Evolutionary conservation across 2,888 invertebrate genomes (phyloP), one percentile per base, ranked within the genome.

Genomic region (Cynaeus angustus): DNA sequence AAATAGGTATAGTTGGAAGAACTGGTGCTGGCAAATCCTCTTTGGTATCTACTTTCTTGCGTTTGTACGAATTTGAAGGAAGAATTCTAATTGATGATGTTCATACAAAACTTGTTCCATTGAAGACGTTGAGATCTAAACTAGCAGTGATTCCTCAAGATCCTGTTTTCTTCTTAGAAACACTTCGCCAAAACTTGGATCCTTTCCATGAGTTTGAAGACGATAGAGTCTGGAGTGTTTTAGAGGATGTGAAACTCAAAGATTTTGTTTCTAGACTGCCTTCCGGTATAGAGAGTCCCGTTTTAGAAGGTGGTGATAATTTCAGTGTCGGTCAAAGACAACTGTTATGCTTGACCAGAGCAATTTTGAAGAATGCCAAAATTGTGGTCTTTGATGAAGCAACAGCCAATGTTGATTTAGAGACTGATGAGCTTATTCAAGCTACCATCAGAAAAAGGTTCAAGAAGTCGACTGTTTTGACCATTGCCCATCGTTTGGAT

Each of bases 111-210:
- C 83, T 85, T 1, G 84, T 97, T 68, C 93, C 94, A 0, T 85
- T 94, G 21, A 90, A 91, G 77, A 89, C 91, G 81, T 87, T 95
- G 13, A 89, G 95, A 55, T 91, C 91, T 16, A 91, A 90, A 80
- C 88, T 95, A 72, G 93, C 94, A 3, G 94, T 95, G 79, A 95
- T 95, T 50, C 94, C 95, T 0, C 95, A 95, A 83, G 94, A 94
- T 79, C 94, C 95, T 0, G 93, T 94, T 62, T 85, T 95, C 56
- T 94, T 97, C 86, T 92, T 94, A 0, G 96, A 95, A 43, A 92
- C 94, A 1, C 88, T 97, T 86, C 87, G 96, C 1, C 92, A 92
- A 80, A 97, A 97, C 86, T 87, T 97, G 68, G 97, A 97, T 86
- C 97, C 96, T 0, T 96, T 96, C 83, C 90, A 92, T 72, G 91